Percentiles rank a stretch among this genome's conserved stretches.
Evolutionary conservation across 2,888 invertebrate species (phyloP).

Genomic region (Cataglyphis albicans): DNA sequence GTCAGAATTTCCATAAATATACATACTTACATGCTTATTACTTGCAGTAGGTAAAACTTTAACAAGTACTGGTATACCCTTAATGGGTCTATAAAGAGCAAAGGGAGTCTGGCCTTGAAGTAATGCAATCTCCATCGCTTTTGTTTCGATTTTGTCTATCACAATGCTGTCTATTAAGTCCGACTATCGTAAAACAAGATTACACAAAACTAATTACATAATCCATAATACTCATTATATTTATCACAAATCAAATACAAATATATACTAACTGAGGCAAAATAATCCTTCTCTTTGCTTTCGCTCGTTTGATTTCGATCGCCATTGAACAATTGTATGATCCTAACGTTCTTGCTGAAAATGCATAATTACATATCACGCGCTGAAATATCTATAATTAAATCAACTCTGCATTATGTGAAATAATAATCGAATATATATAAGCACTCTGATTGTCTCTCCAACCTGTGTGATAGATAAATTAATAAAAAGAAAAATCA

Average conservation of each 20-base stretch:
- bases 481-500: constrained; percentile 8
- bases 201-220: constrained; percentile 27
- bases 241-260: constrained; percentile 31
- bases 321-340: constrained; percentile 81
- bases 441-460: not conserved
- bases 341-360: constrained; percentile 82
- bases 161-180: constrained; percentile 88
- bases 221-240: constrained; percentile 28
- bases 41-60: constrained; percentile 86
- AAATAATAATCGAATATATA: constrained; percentile 15
- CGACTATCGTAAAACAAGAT: constrained; percentile 69
- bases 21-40: constrained; percentile 84
- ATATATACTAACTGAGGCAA: constrained; percentile 75
- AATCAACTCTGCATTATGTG: constrained; percentile 21
- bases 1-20: not conserved
- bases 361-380: constrained; percentile 26
- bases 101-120: constrained; percentile 90
- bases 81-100: constrained; percentile 90
- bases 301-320: constrained; percentile 80
- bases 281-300: constrained; percentile 77
- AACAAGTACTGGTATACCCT: constrained; percentile 90
- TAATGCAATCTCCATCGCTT: constrained; percentile 90
- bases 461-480: not conserved
- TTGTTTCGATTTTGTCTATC: constrained; percentile 91
- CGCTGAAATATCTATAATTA: constrained; percentile 30